Base-by-base conservation (phyloP, 2,113 vertebrate species). In the Lates calcarifer region DNA sequence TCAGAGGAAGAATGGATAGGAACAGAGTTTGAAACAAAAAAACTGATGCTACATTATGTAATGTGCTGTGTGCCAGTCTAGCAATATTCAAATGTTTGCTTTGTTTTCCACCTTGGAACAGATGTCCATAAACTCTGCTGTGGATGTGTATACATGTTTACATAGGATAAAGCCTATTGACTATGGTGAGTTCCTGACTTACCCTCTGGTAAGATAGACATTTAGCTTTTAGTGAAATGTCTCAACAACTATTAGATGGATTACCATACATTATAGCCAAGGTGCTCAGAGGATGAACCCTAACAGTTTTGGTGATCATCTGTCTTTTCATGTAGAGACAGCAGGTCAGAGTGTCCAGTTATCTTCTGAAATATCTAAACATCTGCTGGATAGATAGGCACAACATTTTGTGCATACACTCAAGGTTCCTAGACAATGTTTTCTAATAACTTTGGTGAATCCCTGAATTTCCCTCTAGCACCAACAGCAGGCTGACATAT, bases 21-120 rank as follows among this genome's bases (percentile, higher is more conserved):
- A 58, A 37, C 17, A 26, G 56, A 22, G 13, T 81, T 33, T 67
- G 33, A 68, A 81, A 37, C 28, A 55, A 65, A 56, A 31, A n/a
- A 55, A 15, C 35, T 47, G 43, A 60, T 41, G 33, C 13, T 66
- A 11, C 33, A 61, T 55, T 43, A 28, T n/a, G 11, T 55, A 61
- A 66, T 70, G 35, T 33, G 33, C 53, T 61, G 57, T 43, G 37
- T 57, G 31, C 31, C 63, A 69, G 49, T 67, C 24, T 49, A 6
- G 64, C 26, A 35, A 71, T 72, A 26, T 80, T 64, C 28, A 49
- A 31, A 24, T 18, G n/a, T 61, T 69, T 49, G 43, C 47, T 49
- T 49, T 69, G 26, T 65, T 31, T 14, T 37, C 35, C n/a, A 28
- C 24, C 17, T 62, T 63, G 49, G 35, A 60, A 39, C 33, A 65